Conservation (phyloP, 2,888 invertebrate species). For the Cryptophagus acutangulus region DNA sequence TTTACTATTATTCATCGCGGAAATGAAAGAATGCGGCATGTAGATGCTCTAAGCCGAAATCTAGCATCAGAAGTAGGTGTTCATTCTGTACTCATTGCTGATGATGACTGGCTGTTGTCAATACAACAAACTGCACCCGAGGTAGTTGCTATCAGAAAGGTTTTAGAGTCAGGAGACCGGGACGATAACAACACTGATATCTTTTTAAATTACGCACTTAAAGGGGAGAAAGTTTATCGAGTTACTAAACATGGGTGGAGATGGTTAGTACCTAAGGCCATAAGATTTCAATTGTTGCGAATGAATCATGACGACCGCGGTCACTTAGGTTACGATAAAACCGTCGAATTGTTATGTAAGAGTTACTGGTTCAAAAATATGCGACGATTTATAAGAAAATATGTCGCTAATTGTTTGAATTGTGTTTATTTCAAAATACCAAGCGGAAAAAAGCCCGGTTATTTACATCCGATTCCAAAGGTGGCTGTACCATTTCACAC, state of each 20-base stretch:
- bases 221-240: slow-evolving; percentile 11
- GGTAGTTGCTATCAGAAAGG: slow-evolving; percentile 5
- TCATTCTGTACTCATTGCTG: too few relatives aligned
- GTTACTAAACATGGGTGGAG: slow-evolving; percentile 11
- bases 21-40: slow-evolving; percentile 11
- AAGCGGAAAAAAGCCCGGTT: slow-evolving; percentile 25
- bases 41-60: slow-evolving; percentile 17
- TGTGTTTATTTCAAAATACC: slow-evolving; percentile 35
- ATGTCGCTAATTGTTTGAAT: slow-evolving; percentile 29
- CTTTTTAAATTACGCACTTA: slow-evolving; percentile 9
- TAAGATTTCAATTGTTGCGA: slow-evolving; percentile 6
- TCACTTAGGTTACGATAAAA: slow-evolving; percentile 30
- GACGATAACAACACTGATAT: slow-evolving; percentile 5
- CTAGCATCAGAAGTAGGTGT: too few relatives aligned
- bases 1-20: slow-evolving; percentile 11
- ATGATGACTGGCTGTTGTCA: slow-evolving; percentile 1
- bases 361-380: slow-evolving; percentile 24
- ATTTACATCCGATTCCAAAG: slow-evolving; percentile 25
- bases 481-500: slow-evolving; percentile 23
- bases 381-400: slow-evolving; percentile 30
- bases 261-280: slow-evolving; percentile 12
- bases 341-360: slow-evolving; percentile 9
- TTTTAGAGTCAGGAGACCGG: slow-evolving; percentile 10
- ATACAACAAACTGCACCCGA: slow-evolving; percentile 17
- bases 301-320: slow-evolving; percentile 28